Base-by-base conservation (phyloP, 2,888 invertebrate species). In the Halocaridina rubra region DNA sequence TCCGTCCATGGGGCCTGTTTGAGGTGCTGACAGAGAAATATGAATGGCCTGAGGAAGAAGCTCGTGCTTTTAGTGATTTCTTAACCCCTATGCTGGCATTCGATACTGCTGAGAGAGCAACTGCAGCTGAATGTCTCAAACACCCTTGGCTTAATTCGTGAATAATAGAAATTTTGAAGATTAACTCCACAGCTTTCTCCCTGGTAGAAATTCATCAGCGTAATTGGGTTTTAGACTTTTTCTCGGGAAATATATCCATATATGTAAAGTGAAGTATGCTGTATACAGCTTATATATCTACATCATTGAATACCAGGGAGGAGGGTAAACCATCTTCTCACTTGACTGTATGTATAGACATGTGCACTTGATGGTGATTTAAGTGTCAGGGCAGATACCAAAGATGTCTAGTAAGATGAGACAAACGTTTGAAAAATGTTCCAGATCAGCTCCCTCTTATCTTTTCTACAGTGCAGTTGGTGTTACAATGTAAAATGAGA, bases 21-120 rank as follows among this genome's bases (percentile, higher is more conserved):
- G 97, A 98, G 90, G 98, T 99, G 88, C 93, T 99, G 89, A 95
- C 95, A 75, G 98, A 99, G 91, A 99, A 99, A 91, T 99, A 99
- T 92, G 97, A 98, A 90, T 99, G 99, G 99, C 93, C 94, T 90
- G 93, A 94, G 86, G 94, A 94, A 88, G 96, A 97, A 90, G 99
- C 99, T 72, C 94, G 94, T 89, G 96, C 95, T 88, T 99, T 99
- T 93, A 95, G 98, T 72, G 95, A 96, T 90, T 99, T 99, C 92
- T 93, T 99, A 89, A 94, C 94, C 90, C 99, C 99, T 84, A 99
- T 99, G 99, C 93, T 99, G 90, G 95, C 96, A 90, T 99, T 98
- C 92, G 98, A 99, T 92, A 97, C 98, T 74, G 94, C 94, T 90
- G 93, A 95, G 91, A 94, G 99, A 89, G 98, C 98, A 89, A 98